Base-by-base conservation (phyloP, 2,797 vertebrate genomes). In the Oceanodroma leucorhoa region DNA sequence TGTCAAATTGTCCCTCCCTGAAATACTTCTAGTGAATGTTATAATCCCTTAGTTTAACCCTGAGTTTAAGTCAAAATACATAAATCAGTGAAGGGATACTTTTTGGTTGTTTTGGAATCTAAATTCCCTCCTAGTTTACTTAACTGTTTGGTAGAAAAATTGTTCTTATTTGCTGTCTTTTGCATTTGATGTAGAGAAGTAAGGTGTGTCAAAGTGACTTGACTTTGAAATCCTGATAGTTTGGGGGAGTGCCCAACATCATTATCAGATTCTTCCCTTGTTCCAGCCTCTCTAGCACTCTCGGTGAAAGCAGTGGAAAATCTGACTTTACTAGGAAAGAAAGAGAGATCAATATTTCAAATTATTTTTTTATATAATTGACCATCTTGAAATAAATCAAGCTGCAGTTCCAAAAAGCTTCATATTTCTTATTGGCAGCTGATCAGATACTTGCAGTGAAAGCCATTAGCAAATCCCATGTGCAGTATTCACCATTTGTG, bases 361-460 rank as follows among this genome's bases (percentile, higher is more conserved):
- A 73, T 87, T 87, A 92, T 93, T 95, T 92, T 90, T 95, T 91
- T 96, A 86, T 86, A 55, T 91, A 89, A 77, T 94, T 91, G n/a
- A 55, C 60, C 82, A 23, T 71, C 75, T 93, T 71, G 66, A 90
- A 94, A 79, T 65, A 94, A 91, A 92, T 92, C 82, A 87, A 94
- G 36, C 20, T 58, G 40, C 55, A 53, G 51, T 45, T 94, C 57
- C 75, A 73, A 95, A 95, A 95, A 82, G 55, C 46, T 86, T 94
- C 41, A 41, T 92, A 91, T 94, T 93, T 92, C 87, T 93, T 86
- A 43, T 53, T 90, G 94, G 83, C 82, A 93, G 70, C 41, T 67
- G 65, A 83, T 87, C 70, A 79, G 87, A 86, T 82, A 66, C 45
- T 83, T 92, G 40, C 26, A 79, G 53, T 30, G 67, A 87, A 82